phyloP scores from a whole-genome alignment of 2,113 vertebrate genomes.

The Poicephalus meyeri region DNA sequence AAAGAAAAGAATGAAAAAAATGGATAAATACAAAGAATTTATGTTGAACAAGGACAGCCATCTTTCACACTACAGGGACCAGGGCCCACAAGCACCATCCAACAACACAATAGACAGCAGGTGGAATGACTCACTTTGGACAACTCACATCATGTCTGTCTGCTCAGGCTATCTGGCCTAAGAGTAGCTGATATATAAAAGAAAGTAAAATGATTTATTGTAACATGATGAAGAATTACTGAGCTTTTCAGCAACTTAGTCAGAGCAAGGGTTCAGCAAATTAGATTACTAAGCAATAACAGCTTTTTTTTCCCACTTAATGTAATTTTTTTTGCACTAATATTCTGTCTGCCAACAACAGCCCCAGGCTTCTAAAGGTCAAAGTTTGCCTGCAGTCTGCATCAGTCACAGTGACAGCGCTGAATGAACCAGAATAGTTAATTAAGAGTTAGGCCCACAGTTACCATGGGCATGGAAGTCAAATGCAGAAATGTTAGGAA shows the following conservation, averaged over 20 bases:
- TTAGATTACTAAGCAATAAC: constrained; percentile 87
- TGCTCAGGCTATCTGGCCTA: constrained; percentile 99
- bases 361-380: constrained; percentile 85
- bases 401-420: constrained; percentile 92
- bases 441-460: constrained; percentile 81
- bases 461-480: constrained; percentile 83
- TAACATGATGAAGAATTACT: constrained; percentile 96
- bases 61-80: constrained; percentile 89
- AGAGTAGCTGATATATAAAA: constrained; percentile 99
- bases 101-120: constrained; percentile 93
- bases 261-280: constrained; percentile 99
- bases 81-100: constrained; percentile 89
- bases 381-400: constrained; percentile 85
- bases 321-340: constrained; percentile 66
- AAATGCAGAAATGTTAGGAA: constrained; percentile 85
- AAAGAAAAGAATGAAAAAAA: constrained; percentile 85
- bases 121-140: constrained; percentile 98
- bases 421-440: constrained; percentile 81
- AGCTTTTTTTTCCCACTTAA: constrained; percentile 79
- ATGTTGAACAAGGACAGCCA: constrained; percentile 92
- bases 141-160: constrained; percentile 99
- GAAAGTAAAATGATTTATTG: constrained; percentile 99
- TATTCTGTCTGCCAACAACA: constrained; percentile 75
- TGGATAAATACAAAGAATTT: constrained; percentile 85
- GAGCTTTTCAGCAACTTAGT: constrained; percentile 92